Base-by-base conservation (phyloP, 2,888 invertebrate genomes). In the Acrobasis consociella region DNA sequence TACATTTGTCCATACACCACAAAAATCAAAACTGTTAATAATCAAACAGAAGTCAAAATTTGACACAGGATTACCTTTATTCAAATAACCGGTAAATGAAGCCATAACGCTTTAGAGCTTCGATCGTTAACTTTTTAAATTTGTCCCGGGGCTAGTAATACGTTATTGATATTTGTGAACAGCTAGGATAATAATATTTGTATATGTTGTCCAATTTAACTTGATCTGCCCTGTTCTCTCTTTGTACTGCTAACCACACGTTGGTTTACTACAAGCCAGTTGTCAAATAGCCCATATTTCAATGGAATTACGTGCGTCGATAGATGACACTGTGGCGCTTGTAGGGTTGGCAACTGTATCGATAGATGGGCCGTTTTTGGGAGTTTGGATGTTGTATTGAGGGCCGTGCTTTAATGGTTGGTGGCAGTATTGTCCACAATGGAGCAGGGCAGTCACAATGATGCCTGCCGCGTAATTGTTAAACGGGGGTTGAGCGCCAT, bases 121-220 rank as follows among this genome's bases (percentile, higher is more conserved):
- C 75, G 72, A 78, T 83, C 83, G 85, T 89, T 89, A 88, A 89
- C 88, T 89, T 90, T 82, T 89, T 84, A 89, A 91, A 91, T 91
- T 88, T 85, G 82, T 82, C 83, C 82, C 80, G 83, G 83, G 83
- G 87, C 86, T 80, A 80, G 87, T 91, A 91, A 90, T 89, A 89
- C 87, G 86, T 89, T 91, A 91, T 91, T 92, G 91, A 91, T 92
- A 91, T 91, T 91, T 90, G 87, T 89, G 86, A 89, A 88, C 89
- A 83, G 86, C 82, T 84, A 81, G 87, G 89, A 89, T 91, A 91
- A 91, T 91, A 91, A 92, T 92, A 91, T 91, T 92, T 92, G 91
- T 90, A 82, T 85, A 83, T 72, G 74, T 73, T 76, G 68, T 65
- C 89, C 85, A 84, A 64, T 69, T 64, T 84, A 77, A 64, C 49